Percentiles rank a stretch among this genome's conserved stretches.
Evolutionary conservation across 2,113 vertebrate species (phyloP).

Genomic region (Malaclemys terrapin): DNA sequence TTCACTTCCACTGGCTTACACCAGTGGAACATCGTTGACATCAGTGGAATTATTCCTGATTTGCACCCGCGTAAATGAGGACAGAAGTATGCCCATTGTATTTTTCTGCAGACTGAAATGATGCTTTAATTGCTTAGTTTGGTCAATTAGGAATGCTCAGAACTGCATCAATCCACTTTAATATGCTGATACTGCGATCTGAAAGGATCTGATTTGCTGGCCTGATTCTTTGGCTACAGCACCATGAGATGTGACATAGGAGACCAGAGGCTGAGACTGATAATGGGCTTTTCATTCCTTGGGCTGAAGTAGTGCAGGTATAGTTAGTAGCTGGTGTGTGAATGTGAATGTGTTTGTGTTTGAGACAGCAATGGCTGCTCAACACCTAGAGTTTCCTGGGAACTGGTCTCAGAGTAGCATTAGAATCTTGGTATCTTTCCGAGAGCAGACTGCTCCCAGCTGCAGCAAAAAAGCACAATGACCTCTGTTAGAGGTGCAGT

Average conservation of each 20-base stretch:
- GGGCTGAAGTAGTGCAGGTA: not conserved
- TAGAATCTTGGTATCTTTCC: not conserved
- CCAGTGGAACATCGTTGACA: not conserved
- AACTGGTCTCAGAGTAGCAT: not conserved
- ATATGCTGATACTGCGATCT: not conserved
- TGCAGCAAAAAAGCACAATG: not conserved
- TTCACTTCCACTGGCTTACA: not conserved
- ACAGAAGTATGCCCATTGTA: rapidly evolving
- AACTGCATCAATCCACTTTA: not conserved
- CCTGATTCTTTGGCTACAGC: not conserved
- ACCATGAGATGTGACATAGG: not conserved
- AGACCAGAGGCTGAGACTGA: not conserved
- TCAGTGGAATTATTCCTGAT: not conserved
- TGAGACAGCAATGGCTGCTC: not conserved
- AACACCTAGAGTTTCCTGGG: not conserved
- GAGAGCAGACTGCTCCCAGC: not conserved
- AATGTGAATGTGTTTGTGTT: not conserved
- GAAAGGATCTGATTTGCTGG: not conserved
- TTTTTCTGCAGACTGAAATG: not conserved
- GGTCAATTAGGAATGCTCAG: not conserved
- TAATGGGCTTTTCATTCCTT: not conserved
- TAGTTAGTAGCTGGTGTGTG: not conserved
- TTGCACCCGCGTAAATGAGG: not conserved
- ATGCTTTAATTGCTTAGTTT: not conserved
- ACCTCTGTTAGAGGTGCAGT: not conserved